Percentiles rank a stretch among this genome's conserved stretches.
Conservation (phyloP, 1,140 invertebrate species). For the Sogatella furcifera region DNA sequence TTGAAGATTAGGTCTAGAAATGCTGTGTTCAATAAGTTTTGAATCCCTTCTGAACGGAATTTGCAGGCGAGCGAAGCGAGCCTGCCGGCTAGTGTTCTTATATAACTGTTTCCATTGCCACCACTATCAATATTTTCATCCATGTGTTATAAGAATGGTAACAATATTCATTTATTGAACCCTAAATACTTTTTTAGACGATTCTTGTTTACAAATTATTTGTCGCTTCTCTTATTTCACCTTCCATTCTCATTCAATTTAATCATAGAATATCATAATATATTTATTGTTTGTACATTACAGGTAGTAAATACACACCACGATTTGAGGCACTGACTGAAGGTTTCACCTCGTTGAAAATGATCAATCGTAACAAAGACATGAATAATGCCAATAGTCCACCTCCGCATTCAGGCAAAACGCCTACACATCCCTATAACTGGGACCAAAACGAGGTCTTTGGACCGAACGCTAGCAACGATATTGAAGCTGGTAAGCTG, state of each 20-base stretch:
- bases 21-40: too few relatives aligned
- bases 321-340: constrained; percentile 51
- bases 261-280: too few relatives aligned
- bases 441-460: constrained; percentile 35
- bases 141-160: too few relatives aligned
- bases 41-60: too few relatives aligned
- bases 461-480: constrained; percentile 13
- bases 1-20: too few relatives aligned
- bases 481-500: constrained; percentile 19
- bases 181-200: background rate
- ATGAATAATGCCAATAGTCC: constrained; percentile 25
- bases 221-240: too few relatives aligned
- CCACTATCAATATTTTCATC: background rate
- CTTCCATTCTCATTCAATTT: too few relatives aligned
- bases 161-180: background rate
- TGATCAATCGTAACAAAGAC: constrained; percentile 41
- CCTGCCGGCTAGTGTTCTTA: too few relatives aligned
- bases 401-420: constrained; percentile 39
- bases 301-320: constrained; percentile 47
- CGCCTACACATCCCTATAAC: constrained; percentile 49
- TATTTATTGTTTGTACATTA: constrained; percentile 1
- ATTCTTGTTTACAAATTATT: too few relatives aligned
- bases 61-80: too few relatives aligned
- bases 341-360: constrained; percentile 59
- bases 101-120: background rate